phyloP scores from a whole-genome alignment of 2,888 invertebrate genomes.

The Sarcophaga caerulescens region DNA sequence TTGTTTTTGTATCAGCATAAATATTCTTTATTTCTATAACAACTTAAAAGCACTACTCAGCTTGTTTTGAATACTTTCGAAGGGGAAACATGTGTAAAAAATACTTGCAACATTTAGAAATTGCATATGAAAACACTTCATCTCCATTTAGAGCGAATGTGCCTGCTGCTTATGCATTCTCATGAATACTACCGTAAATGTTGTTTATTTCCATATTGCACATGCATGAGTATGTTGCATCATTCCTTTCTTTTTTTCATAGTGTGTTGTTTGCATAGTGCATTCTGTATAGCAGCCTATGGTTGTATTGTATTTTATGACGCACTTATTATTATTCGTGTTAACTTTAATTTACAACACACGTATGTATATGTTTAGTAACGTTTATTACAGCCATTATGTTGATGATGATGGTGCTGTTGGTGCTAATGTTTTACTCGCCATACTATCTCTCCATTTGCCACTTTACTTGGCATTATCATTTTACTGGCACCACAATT shows the following conservation, averaged over 20 bases:
- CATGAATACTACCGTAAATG: not conserved
- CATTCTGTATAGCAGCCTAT: not conserved
- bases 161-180: too few relatives aligned
- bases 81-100: not conserved
- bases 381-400: not conserved
- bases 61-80: not conserved
- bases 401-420: not conserved
- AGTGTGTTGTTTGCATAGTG: too few relatives aligned
- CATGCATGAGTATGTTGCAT: not conserved
- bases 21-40: not conserved
- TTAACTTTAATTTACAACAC: slow-evolving; percentile 35
- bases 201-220: not conserved
- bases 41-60: not conserved
- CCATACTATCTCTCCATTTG: not conserved
- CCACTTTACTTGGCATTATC: not conserved
- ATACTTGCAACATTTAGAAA: not conserved
- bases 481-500: not conserved
- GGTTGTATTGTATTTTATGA: slow-evolving; percentile 5
- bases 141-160: not conserved
- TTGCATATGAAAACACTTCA: not conserved
- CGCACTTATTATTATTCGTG: slow-evolving; percentile 37
- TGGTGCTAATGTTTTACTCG: not conserved
- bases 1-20: not conserved
- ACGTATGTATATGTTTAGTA: not conserved
- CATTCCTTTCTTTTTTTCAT: not conserved